phyloP scores from a whole-genome alignment of 2,113 vertebrate genomes.

The Equus quagga region DNA sequence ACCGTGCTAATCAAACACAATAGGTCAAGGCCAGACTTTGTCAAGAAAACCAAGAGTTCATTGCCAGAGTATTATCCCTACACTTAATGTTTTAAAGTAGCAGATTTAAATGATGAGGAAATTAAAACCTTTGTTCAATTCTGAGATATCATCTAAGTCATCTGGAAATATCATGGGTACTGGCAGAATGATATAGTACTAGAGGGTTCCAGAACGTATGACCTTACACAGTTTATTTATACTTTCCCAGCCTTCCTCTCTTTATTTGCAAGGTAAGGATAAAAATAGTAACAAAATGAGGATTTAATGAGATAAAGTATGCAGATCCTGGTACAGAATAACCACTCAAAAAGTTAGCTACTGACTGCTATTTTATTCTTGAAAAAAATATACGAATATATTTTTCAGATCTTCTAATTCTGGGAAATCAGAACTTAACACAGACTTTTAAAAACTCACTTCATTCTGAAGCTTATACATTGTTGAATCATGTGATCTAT shows the following conservation, averaged over 20 bases:
- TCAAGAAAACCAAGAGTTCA: background rate
- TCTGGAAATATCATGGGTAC: background rate
- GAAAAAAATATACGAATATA: background rate
- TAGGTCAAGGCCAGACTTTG: background rate
- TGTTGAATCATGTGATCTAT: background rate
- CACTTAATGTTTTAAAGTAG: background rate
- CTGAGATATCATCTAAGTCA: background rate
- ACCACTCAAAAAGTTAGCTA: background rate
- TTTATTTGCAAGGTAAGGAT: background rate
- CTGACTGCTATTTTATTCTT: background rate
- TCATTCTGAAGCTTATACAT: background rate
- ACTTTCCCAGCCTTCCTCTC: background rate
- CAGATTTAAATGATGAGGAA: constrained; percentile 18
- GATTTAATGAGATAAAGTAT: background rate
- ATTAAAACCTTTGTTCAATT: background rate
- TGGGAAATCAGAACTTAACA: background rate
- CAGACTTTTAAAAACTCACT: background rate
- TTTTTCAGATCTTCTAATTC: background rate
- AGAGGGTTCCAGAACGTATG: background rate
- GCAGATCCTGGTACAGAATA: background rate
- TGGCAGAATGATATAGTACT: background rate
- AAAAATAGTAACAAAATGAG: background rate
- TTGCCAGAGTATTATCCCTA: background rate
- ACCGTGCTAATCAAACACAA: background rate
- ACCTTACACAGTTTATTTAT: background rate